Conservation (phyloP, 2,888 invertebrate genomes). For the Synergus japonicus region DNA sequence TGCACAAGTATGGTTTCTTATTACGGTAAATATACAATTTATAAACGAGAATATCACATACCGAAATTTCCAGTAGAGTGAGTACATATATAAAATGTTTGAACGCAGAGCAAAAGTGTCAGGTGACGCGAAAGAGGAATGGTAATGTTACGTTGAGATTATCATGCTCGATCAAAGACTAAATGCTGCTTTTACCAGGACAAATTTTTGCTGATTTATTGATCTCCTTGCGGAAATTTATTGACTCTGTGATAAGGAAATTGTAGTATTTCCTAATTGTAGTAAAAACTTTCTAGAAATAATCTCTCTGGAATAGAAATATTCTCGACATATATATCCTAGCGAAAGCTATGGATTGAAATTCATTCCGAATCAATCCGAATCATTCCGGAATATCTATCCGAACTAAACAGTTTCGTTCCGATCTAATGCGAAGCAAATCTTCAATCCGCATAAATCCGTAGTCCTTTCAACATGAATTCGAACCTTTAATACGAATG, state of each 20-base stretch:
- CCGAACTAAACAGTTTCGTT: no score
- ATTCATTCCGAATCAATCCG: no score
- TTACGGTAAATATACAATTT: background rate
- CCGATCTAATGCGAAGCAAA: no score
- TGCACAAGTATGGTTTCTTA: conserved; percentile 9
- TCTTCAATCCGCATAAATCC: no score
- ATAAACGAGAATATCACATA: conserved; percentile 18
- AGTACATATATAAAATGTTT: conserved; percentile 17
- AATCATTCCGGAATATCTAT: no score
- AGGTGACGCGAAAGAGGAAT: conserved; percentile 31
- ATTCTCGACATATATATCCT: no score
- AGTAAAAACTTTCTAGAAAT: background rate
- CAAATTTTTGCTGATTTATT: conserved; percentile 27
- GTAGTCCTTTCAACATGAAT: no score
- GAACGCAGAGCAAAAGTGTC: conserved; percentile 30
- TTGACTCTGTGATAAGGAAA: conserved; percentile 19
- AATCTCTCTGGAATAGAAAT: background rate
- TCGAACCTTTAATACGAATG: no score
- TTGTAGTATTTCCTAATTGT: background rate
- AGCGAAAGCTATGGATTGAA: no score
- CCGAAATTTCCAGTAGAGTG: conserved; percentile 14
- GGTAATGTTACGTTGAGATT: conserved; percentile 18
- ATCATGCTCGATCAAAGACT: conserved; percentile 19
- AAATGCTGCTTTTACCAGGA: conserved; percentile 8
- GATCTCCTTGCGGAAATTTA: conserved; percentile 16